These are phyloP conservation scores for Hirtodrosophila trivittata DNA, from an alignment of 2,888 invertebrate genomes.

Conservation along the genomic window DNA sequence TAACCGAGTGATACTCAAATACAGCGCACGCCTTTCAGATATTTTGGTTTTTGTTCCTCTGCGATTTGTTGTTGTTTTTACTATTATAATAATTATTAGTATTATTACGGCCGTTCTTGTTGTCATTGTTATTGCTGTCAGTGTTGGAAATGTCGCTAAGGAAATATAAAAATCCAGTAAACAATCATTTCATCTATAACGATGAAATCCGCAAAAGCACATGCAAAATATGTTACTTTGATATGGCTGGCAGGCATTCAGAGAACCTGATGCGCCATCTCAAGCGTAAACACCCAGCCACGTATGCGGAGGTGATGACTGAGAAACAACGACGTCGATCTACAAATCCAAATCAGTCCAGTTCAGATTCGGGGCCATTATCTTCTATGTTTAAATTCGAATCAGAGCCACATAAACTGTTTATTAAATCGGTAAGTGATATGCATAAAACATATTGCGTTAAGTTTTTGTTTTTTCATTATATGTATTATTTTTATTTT, in stretches of 20 bases:
- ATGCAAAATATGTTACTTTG: constrained; percentile 52
- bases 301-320: constrained; percentile 45
- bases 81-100: too few species aligned
- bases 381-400: constrained; percentile 54
- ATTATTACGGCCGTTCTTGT: too few species aligned
- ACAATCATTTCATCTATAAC: constrained; percentile 56
- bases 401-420: constrained; percentile 45
- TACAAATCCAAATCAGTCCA: constrained; percentile 23
- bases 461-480: background rate
- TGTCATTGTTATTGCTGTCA: too few species aligned
- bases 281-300: constrained; percentile 54
- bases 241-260: constrained; percentile 63
- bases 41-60: constrained; percentile 9
- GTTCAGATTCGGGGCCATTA: constrained; percentile 36
- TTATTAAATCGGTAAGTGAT: constrained; percentile 53
- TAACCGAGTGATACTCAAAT: constrained; percentile 50
- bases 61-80: constrained; percentile 4
- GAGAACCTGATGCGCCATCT: constrained; percentile 66
- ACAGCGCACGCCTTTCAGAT: constrained; percentile 43
- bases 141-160: constrained; percentile 36
- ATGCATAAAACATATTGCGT: background rate
- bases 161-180: constrained; percentile 54
- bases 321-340: constrained; percentile 37
- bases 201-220: constrained; percentile 60
- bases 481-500: background rate